Evolutionary conservation across 2,113 vertebrate genomes (phyloP).

Genomic region (Dipodomys merriami): DNA sequence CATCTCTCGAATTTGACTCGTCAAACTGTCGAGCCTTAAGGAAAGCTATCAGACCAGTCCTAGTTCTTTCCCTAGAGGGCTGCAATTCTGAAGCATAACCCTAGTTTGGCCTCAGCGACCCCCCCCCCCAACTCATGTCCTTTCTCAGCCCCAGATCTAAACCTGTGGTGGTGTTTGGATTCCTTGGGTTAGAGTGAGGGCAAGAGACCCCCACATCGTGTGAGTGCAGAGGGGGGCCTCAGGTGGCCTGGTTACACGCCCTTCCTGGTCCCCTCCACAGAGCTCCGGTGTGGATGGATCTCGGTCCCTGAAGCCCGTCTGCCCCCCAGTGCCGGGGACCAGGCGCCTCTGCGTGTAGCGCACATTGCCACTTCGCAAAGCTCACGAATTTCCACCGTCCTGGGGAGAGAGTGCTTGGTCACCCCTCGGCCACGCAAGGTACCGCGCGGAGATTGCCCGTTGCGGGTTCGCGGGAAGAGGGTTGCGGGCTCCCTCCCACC

Average conservation of each 20-base stretch:
- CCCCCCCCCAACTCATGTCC: neutral
- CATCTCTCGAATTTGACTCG: neutral
- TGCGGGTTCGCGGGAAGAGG: conserved; percentile 57
- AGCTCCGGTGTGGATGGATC: too few species aligned
- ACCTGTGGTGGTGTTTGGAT: neutral
- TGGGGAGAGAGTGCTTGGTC: neutral
- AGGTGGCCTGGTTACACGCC: neutral
- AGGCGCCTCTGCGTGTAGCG: neutral
- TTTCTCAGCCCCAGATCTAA: neutral
- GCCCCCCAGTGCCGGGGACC: too few species aligned
- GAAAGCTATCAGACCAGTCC: accelerated
- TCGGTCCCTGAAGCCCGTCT: neutral
- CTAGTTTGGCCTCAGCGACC: neutral
- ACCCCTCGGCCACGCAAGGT: accelerated
- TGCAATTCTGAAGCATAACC: neutral
- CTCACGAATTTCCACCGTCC: neutral
- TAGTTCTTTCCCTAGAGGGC: neutral
- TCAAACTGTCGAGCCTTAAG: neutral
- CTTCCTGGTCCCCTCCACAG: too few species aligned
- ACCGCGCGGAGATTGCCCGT: neutral
- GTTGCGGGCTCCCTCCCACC: neutral
- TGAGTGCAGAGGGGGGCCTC: neutral
- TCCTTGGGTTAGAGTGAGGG: neutral
- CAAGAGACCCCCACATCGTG: neutral
- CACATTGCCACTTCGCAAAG: neutral